phyloP scores from a whole-genome alignment of 2,113 vertebrate species.

The Cyanoramphus novaezelandiae region DNA sequence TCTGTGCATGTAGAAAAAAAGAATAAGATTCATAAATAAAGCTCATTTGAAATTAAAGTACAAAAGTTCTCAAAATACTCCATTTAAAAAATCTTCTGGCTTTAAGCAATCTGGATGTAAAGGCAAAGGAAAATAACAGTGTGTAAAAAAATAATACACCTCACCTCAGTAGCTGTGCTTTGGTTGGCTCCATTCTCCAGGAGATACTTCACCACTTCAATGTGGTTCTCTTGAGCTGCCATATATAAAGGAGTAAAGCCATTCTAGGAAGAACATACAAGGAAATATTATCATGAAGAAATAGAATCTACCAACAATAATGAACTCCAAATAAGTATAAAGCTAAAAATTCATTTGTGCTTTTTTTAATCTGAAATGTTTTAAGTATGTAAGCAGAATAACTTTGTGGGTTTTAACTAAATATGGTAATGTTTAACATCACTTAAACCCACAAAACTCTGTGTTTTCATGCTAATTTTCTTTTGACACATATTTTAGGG shows the following conservation, averaged over 20 bases:
- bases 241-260: conserved; percentile 98
- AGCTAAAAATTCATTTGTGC: neutral
- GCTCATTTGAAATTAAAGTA: neutral
- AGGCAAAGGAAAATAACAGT: neutral
- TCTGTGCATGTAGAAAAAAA: neutral
- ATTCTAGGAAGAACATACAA: conserved; percentile 79
- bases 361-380: neutral
- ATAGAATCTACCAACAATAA: neutral
- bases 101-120: neutral
- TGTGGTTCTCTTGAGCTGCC: conserved; percentile 98
- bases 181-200: conserved; percentile 97
- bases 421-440: neutral
- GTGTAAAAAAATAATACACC: neutral
- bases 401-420: neutral
- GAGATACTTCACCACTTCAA: conserved; percentile 94
- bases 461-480: neutral
- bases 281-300: neutral
- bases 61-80: neutral
- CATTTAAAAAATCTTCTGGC: neutral
- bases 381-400: neutral
- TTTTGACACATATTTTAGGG: neutral
- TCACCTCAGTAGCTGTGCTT: conserved; percentile 97
- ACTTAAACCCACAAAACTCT: neutral
- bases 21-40: neutral
- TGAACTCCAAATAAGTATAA: neutral